Conservation (phyloP, 2,797 vertebrate species). For the Epinephelus malabaricus region DNA sequence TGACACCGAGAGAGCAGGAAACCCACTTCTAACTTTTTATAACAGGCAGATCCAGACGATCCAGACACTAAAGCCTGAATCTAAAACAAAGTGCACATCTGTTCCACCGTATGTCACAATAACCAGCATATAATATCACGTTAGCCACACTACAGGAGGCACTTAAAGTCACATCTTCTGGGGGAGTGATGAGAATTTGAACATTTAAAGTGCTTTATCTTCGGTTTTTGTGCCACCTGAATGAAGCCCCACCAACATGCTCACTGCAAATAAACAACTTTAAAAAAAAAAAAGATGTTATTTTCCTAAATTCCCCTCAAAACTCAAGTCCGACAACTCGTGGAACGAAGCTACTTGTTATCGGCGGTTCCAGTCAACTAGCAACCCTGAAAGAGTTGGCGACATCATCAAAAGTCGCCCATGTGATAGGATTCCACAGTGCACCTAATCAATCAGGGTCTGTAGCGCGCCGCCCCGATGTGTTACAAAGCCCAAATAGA, state of each 20-base stretch:
- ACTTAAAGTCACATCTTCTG: not conserved
- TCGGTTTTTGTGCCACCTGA: not conserved
- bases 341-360: constrained; percentile 90
- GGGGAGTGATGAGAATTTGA: not conserved
- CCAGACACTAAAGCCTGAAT: constrained; percentile 15
- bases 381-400: constrained; percentile 96
- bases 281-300: constrained; percentile 75
- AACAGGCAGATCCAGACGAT: not conserved
- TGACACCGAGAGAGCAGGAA: not conserved
- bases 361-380: constrained; percentile 96
- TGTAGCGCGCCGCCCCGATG: constrained; percentile 91
- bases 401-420: constrained; percentile 96
- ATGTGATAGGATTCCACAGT: constrained; percentile 96
- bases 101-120: constrained; percentile 21
- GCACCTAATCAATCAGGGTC: constrained; percentile 98
- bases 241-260: constrained; percentile 10
- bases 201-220: not conserved
- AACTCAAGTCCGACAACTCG: constrained; percentile 82
- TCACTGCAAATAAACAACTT: constrained; percentile 79
- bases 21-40: not conserved
- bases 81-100: constrained; percentile 24
- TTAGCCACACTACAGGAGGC: constrained; percentile 40
- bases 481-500: constrained; percentile 99
- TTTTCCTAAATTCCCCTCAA: constrained; percentile 83
- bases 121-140: constrained; percentile 33